Evolutionary conservation across 2,113 vertebrate species (phyloP).

Genomic region (Miniopterus natalensis): DNA sequence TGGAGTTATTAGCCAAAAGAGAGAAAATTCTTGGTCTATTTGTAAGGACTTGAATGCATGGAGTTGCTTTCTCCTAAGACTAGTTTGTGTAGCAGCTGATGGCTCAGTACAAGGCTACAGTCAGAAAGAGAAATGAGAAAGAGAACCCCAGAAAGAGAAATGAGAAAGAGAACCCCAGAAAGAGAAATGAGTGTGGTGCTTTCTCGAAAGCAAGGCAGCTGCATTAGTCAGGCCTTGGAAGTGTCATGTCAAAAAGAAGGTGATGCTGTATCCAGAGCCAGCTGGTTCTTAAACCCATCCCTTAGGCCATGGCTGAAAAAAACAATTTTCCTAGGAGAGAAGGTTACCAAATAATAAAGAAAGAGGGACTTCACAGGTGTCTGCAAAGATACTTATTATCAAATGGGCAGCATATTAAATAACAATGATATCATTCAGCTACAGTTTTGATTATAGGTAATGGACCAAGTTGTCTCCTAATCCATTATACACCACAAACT

Average conservation of each 20-base stretch:
- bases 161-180: background rate
- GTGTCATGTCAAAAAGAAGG: background rate
- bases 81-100: background rate
- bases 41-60: background rate
- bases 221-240: background rate
- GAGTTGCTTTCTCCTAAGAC: background rate
- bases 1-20: background rate
- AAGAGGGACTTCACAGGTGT: background rate
- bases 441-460: conserved; percentile 16
- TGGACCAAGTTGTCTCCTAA: background rate
- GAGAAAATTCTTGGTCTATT: background rate
- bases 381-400: background rate
- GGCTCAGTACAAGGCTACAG: background rate
- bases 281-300: background rate
- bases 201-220: background rate
- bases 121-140: no score
- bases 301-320: background rate
- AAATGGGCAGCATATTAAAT: background rate
- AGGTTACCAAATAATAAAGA: background rate
- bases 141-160: background rate
- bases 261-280: background rate
- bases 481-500: background rate
- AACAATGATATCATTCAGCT: background rate
- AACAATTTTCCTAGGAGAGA: background rate
- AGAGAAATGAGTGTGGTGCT: background rate